Conservation (phyloP, 2,113 vertebrate genomes). For the Cavia aperea region DNA sequence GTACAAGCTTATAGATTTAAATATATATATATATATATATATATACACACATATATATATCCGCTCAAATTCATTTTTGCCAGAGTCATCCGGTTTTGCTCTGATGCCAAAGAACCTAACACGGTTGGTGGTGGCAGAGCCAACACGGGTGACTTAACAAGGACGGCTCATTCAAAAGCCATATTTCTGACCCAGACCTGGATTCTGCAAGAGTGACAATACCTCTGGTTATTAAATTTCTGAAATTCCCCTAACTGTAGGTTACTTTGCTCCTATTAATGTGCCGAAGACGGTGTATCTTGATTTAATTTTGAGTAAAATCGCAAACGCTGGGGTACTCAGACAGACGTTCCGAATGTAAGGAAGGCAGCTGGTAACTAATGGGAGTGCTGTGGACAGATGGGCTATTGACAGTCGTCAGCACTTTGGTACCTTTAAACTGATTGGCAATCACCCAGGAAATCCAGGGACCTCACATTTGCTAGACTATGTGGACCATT, state of each 20-base stretch:
- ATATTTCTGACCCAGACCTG: background rate
- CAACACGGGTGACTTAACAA: conserved; percentile 56
- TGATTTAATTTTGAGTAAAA: background rate
- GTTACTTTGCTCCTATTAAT: background rate
- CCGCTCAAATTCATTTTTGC: conserved; percentile 59
- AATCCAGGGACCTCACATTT: background rate
- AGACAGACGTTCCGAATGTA: background rate
- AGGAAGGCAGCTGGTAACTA: background rate
- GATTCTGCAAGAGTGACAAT: background rate
- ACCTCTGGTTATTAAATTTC: background rate
- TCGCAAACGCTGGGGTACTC: background rate
- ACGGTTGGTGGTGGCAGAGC: conserved; percentile 49
- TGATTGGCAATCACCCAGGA: background rate
- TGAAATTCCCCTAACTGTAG: background rate
- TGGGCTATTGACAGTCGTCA: background rate
- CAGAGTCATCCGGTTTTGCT: conserved; percentile 60
- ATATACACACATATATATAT: background rate
- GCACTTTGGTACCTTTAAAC: background rate
- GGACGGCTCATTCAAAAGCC: conserved; percentile 40
- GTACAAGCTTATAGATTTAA: conserved; percentile 21
- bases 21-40: too few relatives aligned
- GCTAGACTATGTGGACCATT: too few relatives aligned
- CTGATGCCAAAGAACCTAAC: conserved; percentile 61
- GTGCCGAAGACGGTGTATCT: background rate
- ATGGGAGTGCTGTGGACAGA: background rate